Percentiles rank a stretch among this genome's conserved stretches.
These are phyloP conservation scores for Eulemur rubriventer DNA, from an alignment of 2,797 vertebrate genomes.

Conservation along the genomic window DNA sequence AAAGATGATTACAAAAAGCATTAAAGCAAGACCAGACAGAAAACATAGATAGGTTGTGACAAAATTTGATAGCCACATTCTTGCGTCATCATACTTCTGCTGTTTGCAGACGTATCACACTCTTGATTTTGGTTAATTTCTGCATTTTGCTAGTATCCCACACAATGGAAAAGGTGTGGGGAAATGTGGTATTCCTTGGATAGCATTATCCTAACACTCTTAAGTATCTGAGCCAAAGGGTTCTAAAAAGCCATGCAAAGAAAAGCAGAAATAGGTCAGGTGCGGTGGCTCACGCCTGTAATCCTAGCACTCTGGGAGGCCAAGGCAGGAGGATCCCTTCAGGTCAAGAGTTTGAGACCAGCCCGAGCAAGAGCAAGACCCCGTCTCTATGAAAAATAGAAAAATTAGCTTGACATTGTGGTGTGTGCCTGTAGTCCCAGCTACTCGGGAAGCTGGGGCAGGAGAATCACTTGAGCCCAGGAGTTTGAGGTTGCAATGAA, in stretches of 20 bases:
- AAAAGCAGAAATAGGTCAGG: neutral
- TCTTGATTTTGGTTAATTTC: neutral
- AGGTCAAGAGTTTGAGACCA: too few species aligned
- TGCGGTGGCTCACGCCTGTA: too few species aligned
- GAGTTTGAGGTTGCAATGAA: too few species aligned
- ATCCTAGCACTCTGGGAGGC: too few species aligned
- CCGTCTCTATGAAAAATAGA: too few species aligned
- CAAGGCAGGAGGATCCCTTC: too few species aligned
- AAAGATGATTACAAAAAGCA: slow-evolving; percentile 19
- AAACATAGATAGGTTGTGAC: neutral
- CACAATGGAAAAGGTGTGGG: neutral
- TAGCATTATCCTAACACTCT: neutral
- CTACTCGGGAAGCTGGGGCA: too few species aligned
- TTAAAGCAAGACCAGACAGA: neutral
- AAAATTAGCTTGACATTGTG: too few species aligned
- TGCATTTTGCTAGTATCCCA: neutral
- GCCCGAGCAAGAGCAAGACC: too few species aligned
- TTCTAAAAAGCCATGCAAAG: slow-evolving; percentile 46
- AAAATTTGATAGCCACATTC: neutral
- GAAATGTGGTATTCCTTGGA: neutral
- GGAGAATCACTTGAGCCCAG: too few species aligned
- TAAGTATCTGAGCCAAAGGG: neutral
- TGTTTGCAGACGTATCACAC: neutral
- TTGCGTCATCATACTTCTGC: neutral
- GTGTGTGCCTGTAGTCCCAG: too few species aligned